Evolutionary conservation across 2,888 invertebrate genomes (phyloP).

Genomic region (Mechanitis messenoides): DNA sequence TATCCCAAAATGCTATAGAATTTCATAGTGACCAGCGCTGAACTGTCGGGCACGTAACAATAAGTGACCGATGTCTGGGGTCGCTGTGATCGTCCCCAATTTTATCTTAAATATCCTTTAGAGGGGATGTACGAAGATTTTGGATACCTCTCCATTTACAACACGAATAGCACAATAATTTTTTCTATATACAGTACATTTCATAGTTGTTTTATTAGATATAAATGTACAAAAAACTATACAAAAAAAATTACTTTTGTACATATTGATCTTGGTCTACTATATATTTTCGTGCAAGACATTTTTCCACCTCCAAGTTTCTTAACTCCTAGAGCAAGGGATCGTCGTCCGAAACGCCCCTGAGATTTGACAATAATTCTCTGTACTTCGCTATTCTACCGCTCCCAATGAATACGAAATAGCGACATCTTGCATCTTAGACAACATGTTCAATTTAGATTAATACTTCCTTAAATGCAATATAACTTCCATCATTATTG

Average conservation of each 20-base stretch:
- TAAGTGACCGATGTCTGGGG: constrained; percentile 55
- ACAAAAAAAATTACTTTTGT: too few relatives aligned
- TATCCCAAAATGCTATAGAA: constrained; percentile 10
- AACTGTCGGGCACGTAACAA: constrained; percentile 46
- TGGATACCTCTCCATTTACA: constrained; percentile 10
- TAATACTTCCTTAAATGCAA: constrained; percentile 46
- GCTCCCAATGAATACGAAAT: constrained; percentile 68
- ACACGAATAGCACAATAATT: too few relatives aligned
- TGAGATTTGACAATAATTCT: constrained; percentile 72
- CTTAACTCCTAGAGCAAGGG: constrained; percentile 36
- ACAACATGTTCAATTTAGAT: constrained; percentile 70
- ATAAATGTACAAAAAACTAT: neutral
- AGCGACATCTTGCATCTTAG: constrained; percentile 49
- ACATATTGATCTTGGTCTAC: constrained; percentile 16
- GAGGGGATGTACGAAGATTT: constrained; percentile 32
- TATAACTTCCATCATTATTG: constrained; percentile 18
- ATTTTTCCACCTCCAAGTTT: constrained; percentile 34
- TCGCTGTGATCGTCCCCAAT: constrained; percentile 40
- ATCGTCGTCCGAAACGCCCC: constrained; percentile 52
- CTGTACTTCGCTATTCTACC: constrained; percentile 60
- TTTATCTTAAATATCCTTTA: constrained; percentile 40
- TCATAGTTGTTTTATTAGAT: neutral
- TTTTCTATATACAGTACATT: too few relatives aligned
- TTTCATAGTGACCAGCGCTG: constrained; percentile 7
- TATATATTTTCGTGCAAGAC: neutral